Base-by-base conservation (phyloP, 64 coral and sea anemone species). In the Actinia tenebrosa region DNA sequence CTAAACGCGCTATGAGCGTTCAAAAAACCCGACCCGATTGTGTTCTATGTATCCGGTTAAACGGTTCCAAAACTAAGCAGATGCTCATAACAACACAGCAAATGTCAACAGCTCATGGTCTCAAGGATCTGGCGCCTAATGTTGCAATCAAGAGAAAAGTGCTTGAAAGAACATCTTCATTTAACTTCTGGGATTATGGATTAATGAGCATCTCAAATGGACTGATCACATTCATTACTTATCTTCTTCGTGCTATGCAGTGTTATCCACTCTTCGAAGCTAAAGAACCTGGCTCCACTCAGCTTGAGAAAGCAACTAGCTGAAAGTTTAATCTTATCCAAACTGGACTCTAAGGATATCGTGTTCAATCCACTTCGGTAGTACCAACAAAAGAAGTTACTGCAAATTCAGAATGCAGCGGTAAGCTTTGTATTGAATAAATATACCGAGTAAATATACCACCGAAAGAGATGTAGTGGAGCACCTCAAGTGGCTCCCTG, bases 261-360 rank as follows among this genome's bases (percentile, higher is more conserved):
- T 81, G 46, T 56, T 93, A 85, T 84, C 91, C 53, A 60, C 87
- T 60, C 44, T 93, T 80, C 79, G 71, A 93, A 93, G 86, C 83
- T 89, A 54, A 93, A 93, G 91, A 77, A 93, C 80, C 17, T 92
- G 19, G 62, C 85, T 82, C 90, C 86, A 26, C 87, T 88, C 27
- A 68, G 87, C n/a, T 68, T 89, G 37, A 79, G 71, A 46, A 93
- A 93, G 63, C 83, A 93, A 85, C 81, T 86, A 20, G 91, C 82
- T 11, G 91, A 93, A 85, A 87, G 62, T 50, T 79, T 93, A 56
- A 71, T 93, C 53, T 60, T 93, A 53, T 93, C 91, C n/a, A 84
- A 89, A 80, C 64, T 89, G 20, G 80, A 88, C 82, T 88, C 85
- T 52, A 93, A 89, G 55, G 91, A 93, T 72, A n/a, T n/a, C n/a